Evolutionary conservation across 2,888 invertebrate species (phyloP).

Genomic region (Netelia virgata): DNA sequence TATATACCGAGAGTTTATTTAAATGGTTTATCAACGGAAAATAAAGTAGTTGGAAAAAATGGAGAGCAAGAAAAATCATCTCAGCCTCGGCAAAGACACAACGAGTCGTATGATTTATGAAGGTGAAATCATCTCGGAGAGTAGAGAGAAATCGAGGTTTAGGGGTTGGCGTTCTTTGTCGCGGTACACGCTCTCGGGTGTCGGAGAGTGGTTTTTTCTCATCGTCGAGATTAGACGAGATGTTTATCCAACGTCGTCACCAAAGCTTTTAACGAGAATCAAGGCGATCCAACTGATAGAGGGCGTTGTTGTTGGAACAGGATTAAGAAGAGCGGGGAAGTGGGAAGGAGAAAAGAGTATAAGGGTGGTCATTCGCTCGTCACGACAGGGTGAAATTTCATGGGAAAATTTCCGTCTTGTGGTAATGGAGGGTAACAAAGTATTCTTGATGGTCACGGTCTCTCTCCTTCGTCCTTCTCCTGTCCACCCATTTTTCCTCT

Average conservation of each 20-base stretch:
- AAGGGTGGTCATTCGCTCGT: slow-evolving; percentile 41
- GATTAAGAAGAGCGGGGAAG: neutral
- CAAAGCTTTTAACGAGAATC: slow-evolving; percentile 10
- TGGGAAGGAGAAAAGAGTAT: neutral
- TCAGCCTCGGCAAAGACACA: neutral
- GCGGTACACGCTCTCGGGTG: slow-evolving; percentile 10
- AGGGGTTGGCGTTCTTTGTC: neutral
- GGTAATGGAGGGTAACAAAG: slow-evolving; percentile 65
- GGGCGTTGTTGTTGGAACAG: neutral
- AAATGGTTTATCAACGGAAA: no score
- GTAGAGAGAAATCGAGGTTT: neutral
- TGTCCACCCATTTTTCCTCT: neutral
- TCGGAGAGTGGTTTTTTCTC: slow-evolving; percentile 18
- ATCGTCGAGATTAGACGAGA: slow-evolving; percentile 22
- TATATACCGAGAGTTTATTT: no score
- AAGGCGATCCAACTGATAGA: neutral
- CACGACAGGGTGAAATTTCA: slow-evolving; percentile 11
- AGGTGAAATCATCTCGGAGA: neutral
- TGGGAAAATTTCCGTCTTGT: slow-evolving; percentile 17
- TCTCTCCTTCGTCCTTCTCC: neutral
- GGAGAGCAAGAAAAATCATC: neutral
- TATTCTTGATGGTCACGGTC: slow-evolving; percentile 44
- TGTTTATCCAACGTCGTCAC: slow-evolving; percentile 7
- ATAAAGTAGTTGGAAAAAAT: neutral
- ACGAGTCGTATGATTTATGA: neutral